These are phyloP conservation scores for Myotis pilosus DNA, from an alignment of 2,797 vertebrate genomes.

Conservation along the genomic window DNA sequence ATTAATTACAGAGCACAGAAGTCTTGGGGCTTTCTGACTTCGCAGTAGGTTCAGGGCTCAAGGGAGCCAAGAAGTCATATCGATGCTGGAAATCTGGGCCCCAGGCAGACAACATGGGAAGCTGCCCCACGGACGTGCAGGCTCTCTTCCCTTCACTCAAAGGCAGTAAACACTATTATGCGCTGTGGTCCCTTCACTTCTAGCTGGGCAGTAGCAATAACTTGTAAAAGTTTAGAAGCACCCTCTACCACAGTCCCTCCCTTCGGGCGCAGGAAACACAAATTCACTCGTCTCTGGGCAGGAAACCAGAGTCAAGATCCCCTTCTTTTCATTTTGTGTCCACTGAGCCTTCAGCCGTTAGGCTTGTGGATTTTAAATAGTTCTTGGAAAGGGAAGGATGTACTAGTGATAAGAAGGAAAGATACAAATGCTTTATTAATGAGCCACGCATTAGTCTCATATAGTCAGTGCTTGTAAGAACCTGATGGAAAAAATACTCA, in stretches of 20 bases:
- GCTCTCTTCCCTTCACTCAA: constrained; percentile 63
- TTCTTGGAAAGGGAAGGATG: constrained; percentile 67
- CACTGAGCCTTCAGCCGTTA: constrained; percentile 48
- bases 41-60: neutral
- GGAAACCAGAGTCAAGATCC: constrained; percentile 65
- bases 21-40: constrained; percentile 22
- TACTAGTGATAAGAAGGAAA: constrained; percentile 69
- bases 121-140: neutral
- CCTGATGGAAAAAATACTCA: neutral
- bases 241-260: constrained; percentile 28
- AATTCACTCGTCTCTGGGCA: constrained; percentile 41
- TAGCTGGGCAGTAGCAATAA: constrained; percentile 48
- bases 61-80: neutral
- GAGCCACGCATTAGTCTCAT: neutral
- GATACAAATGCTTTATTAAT: constrained; percentile 64
- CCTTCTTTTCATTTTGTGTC: neutral
- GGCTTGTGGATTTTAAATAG: constrained; percentile 74
- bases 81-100: neutral
- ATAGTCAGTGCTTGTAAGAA: neutral
- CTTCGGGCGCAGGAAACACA: constrained; percentile 68
- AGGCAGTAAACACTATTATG: constrained; percentile 69
- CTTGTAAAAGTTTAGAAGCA: constrained; percentile 64
- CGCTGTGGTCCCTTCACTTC: constrained; percentile 56
- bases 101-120: constrained; percentile 7
- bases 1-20: constrained; percentile 51